Evolutionary conservation across 2,888 invertebrate species (phyloP).

Genomic region (Meteorus colon): DNA sequence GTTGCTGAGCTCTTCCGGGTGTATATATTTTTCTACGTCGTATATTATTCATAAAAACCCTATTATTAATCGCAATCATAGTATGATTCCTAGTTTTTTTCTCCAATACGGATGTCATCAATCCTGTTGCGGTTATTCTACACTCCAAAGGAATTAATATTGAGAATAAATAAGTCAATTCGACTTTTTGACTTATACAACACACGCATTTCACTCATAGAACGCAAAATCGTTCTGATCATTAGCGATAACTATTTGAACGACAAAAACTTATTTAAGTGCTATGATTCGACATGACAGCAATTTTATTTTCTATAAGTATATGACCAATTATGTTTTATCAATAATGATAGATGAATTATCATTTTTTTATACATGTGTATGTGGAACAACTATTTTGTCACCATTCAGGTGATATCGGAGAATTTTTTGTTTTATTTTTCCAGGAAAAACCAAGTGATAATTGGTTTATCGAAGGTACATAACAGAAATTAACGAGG

Average conservation of each 20-base stretch:
- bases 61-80: background rate
- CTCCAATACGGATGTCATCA: background rate
- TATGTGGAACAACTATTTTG: background rate
- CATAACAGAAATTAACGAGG: slow-evolving; percentile 7
- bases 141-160: background rate
- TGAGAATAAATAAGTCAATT: background rate
- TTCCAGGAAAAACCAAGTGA: slow-evolving; percentile 52
- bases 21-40: background rate
- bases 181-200: background rate
- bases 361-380: background rate
- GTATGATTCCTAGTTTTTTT: background rate
- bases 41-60: background rate
- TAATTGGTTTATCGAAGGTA: slow-evolving; percentile 18
- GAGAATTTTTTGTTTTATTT: slow-evolving; percentile 19
- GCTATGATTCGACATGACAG: background rate
- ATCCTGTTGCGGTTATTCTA: background rate
- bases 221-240: slow-evolving; percentile 47
- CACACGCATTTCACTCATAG: slow-evolving; percentile 30
- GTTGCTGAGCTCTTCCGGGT: background rate
- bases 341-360: background rate
- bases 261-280: background rate
- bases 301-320: no score
- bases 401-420: background rate
- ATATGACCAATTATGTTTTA: background rate
- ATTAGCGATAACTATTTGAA: slow-evolving; percentile 36